A percentile compares a stretch with the other conserved stretches of the same genome.
Conservation (phyloP, 2,888 invertebrate genomes). For the Orchesella flavescens region DNA sequence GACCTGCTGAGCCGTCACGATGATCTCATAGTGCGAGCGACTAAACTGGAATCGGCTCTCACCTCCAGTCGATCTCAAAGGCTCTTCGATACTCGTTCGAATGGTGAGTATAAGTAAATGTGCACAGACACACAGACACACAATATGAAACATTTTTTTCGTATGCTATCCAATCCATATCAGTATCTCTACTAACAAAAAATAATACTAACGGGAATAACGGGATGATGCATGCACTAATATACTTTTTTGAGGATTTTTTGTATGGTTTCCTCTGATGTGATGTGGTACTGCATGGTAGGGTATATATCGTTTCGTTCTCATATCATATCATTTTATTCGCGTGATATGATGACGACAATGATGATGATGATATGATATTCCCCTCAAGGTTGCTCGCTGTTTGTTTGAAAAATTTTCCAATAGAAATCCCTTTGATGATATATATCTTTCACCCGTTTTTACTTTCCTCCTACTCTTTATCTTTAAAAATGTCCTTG, state of each 20-base stretch:
- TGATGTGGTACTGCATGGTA: too few relatives aligned
- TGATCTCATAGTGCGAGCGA: slow-evolving; percentile 31
- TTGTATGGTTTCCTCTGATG: too few relatives aligned
- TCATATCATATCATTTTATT: background rate
- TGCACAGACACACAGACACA: too few relatives aligned
- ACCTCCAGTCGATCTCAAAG: slow-evolving; percentile 35
- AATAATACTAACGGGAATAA: too few relatives aligned
- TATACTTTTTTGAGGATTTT: too few relatives aligned
- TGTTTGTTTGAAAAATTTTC: slow-evolving; percentile 35
- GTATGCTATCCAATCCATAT: too few relatives aligned
- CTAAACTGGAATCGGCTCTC: background rate
- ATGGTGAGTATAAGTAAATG: slow-evolving; percentile 12
- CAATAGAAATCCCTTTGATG: slow-evolving; percentile 32
- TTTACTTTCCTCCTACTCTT: background rate
- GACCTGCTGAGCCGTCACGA: slow-evolving; percentile 52
- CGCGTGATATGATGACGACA: slow-evolving; percentile 13
- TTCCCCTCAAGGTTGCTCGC: background rate
- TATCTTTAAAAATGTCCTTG: background rate
- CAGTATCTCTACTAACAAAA: too few relatives aligned
- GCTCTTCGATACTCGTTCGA: slow-evolving; percentile 4
- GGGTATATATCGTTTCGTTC: too few relatives aligned
- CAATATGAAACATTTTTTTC: too few relatives aligned
- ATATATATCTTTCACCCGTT: slow-evolving; percentile 29
- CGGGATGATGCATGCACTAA: too few relatives aligned
- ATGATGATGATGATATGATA: background rate